Percentiles rank a stretch among this genome's conserved stretches.
These are phyloP conservation scores for Carcharodon carcharias DNA, from an alignment of 2,797 vertebrate genomes.

Conservation along the genomic window DNA sequence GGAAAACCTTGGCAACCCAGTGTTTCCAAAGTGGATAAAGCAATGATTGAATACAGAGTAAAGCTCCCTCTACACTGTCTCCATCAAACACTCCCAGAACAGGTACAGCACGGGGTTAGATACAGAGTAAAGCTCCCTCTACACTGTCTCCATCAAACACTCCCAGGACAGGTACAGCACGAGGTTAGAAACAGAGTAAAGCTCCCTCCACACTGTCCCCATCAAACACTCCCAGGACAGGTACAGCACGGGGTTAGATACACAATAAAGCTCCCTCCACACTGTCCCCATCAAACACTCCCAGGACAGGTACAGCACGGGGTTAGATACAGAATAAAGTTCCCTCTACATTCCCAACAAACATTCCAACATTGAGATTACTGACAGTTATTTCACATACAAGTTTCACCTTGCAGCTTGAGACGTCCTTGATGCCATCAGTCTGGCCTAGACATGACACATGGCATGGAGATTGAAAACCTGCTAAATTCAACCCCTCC, in stretches of 20 bases:
- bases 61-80: background rate
- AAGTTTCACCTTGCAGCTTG: background rate
- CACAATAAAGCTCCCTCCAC: background rate
- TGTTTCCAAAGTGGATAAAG: background rate
- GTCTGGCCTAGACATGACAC: background rate
- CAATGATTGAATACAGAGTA: background rate
- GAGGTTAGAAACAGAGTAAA: conserved; percentile 9
- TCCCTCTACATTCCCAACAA: background rate
- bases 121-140: background rate
- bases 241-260: background rate
- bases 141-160: background rate
- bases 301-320: background rate
- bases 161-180: background rate
- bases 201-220: background rate
- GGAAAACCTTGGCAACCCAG: background rate
- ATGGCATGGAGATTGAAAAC: background rate
- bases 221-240: background rate
- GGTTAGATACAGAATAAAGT: background rate
- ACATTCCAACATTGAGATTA: background rate
- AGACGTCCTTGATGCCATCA: background rate
- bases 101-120: background rate
- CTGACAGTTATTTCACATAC: background rate
- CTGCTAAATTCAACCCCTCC: background rate
- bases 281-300: background rate
- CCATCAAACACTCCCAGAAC: background rate